phyloP scores from a whole-genome alignment of 2,888 invertebrate species.

The Melinaea marsaeus region DNA sequence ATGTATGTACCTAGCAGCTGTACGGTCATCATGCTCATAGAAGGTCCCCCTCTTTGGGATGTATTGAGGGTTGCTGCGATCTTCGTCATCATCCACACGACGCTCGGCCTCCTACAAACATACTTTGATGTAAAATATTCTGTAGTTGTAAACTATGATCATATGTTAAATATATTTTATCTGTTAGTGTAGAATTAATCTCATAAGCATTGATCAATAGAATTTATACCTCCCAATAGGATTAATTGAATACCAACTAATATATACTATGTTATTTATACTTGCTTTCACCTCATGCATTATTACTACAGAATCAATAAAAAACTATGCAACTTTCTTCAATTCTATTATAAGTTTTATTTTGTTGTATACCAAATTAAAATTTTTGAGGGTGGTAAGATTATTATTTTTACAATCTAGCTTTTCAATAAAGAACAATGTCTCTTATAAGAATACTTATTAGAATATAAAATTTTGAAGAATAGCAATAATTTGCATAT shows the following conservation, averaged over 20 bases:
- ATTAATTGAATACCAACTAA: background rate
- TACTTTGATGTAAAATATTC: background rate
- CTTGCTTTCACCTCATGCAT: slow-evolving; percentile 11
- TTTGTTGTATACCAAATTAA: too few relatives aligned
- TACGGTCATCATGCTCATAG: slow-evolving; percentile 97
- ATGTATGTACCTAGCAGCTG: slow-evolving; percentile 79
- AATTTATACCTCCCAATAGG: too few relatives aligned
- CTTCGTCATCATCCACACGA: slow-evolving; percentile 94
- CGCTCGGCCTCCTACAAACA: slow-evolving; percentile 78
- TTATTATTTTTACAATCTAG: too few relatives aligned
- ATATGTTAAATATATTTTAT: background rate
- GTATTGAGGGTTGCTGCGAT: slow-evolving; percentile 97
- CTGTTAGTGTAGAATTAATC: background rate
- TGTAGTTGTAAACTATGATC: background rate
- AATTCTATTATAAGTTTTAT: too few relatives aligned
- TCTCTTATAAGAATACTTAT: too few relatives aligned
- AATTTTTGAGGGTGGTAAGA: too few relatives aligned
- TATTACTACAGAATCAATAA: slow-evolving; percentile 18
- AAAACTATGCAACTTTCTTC: too few relatives aligned
- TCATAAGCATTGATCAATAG: too few relatives aligned
- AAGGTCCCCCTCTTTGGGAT: slow-evolving; percentile 97
- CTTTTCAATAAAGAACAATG: too few relatives aligned
- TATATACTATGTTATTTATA: background rate
- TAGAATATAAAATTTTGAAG: too few relatives aligned
- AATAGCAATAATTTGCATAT: too few relatives aligned